Base-by-base conservation (phyloP, 2,113 vertebrate species). In the Seriola aureovittata region DNA sequence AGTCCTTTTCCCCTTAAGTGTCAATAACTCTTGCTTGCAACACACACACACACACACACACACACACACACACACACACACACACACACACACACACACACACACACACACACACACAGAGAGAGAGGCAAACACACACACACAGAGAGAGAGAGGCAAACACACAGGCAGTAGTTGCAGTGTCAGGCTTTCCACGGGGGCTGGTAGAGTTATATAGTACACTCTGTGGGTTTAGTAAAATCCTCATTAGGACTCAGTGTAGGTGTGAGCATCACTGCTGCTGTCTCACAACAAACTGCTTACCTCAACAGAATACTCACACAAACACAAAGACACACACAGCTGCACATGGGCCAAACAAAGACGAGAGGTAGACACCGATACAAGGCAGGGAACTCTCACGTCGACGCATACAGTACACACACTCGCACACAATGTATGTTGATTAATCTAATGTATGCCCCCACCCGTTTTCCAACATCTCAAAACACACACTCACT, bases 191-290 rank as follows among this genome's bases (percentile, higher is more conserved):
- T 93, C 88, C 81, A 87, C 69, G 36, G 82, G 85, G 90, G 78
- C 77, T 87, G 74, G 80, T 84, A 85, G 82, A 71, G 89, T 94
- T 91, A 91, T 90, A 86, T 89, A 93, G 85, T 89, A 91, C 84
- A 91, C 91, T 93, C 90, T 85, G 83, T 91, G 93, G 92, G 90
- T 94, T 93, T 94, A 90, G 91, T 92, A 86, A 91, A 91, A 92
- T 88, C 86, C 91, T 94, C 91, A 93, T 94, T 93, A 94, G 91
- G 88, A 85, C 81, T 77, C 81, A 78, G 91, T 87, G 91, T 89
- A 91, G 90, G 91, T 93, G 92, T 90, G 88, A 91, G 86, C 77
- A 87, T 87, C 88, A 80, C 87, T 81, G 77, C 85, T 85, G 86
- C 88, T 85, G 86, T 85, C 86, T 89, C 79, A 70, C 68, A 73